phyloP scores from a whole-genome alignment of 2,113 vertebrate genomes.

The Jaculus jaculus region DNA sequence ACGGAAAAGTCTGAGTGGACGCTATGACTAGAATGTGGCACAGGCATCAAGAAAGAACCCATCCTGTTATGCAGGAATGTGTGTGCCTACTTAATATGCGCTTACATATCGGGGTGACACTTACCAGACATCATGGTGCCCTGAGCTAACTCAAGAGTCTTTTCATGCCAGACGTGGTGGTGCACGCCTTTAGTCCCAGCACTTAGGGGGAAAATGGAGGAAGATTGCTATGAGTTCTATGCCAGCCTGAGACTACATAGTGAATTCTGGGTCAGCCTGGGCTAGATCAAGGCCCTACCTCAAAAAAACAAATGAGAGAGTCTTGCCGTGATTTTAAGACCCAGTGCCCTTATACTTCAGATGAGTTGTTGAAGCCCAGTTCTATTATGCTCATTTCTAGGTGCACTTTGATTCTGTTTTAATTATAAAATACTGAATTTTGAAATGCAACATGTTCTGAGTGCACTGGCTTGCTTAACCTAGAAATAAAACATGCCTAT shows the following conservation, averaged over 20 bases:
- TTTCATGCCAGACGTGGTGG: not conserved
- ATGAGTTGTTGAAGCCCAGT: not conserved
- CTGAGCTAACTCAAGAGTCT: not conserved
- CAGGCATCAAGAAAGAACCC: not conserved
- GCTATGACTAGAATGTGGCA: not conserved
- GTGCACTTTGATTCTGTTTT: not conserved
- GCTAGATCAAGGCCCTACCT: not conserved
- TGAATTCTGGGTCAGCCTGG: not conserved
- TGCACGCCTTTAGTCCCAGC: too few relatives aligned
- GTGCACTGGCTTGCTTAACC: not conserved
- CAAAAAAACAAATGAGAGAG: too few relatives aligned
- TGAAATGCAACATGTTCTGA: not conserved
- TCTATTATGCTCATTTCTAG: not conserved
- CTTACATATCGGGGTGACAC: not conserved
- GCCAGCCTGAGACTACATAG: too few relatives aligned
- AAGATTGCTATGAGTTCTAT: too few relatives aligned
- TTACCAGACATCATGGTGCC: not conserved
- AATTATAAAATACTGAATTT: conserved; percentile 4
- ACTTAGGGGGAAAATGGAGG: too few relatives aligned
- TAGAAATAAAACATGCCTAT: not conserved
- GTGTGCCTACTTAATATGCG: not conserved
- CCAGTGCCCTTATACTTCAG: not conserved
- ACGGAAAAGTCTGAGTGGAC: not conserved
- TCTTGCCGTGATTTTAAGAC: too few relatives aligned
- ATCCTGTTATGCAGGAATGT: not conserved